Evolutionary conservation across 2,797 vertebrate species (phyloP).

Genomic region (Ispidina lecontei): DNA sequence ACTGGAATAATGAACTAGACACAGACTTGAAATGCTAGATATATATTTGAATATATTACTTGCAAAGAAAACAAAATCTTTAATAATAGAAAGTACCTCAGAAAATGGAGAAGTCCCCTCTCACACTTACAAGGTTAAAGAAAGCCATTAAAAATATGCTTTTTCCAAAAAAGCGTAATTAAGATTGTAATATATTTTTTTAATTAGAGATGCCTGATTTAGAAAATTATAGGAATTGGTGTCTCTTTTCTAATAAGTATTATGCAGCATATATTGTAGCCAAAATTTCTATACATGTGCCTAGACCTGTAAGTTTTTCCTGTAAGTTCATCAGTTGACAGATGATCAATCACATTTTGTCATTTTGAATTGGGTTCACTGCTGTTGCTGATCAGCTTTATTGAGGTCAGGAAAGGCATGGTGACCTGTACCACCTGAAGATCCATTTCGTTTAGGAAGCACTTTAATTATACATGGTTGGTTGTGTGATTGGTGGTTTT

Average conservation of each 20-base stretch:
- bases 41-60: background rate
- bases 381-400: background rate
- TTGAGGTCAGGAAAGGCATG: background rate
- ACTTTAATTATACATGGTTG: background rate
- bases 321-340: background rate
- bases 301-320: background rate
- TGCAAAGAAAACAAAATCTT: background rate
- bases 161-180: background rate
- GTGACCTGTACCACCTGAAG: background rate
- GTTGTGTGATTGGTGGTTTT: background rate
- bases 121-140: background rate
- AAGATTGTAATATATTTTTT: background rate
- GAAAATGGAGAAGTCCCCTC: background rate
- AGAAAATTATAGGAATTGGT: background rate
- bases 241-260: background rate
- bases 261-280: accelerated
- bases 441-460: background rate
- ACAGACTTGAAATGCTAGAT: background rate
- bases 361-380: background rate
- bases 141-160: background rate
- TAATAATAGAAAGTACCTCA: background rate
- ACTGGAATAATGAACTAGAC: background rate
- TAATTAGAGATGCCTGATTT: background rate
- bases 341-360: background rate
- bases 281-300: background rate